A percentile compares a stretch with the other conserved stretches of the same genome.
phyloP scores from a whole-genome alignment of 2,888 invertebrate genomes.

The Leptinotarsa peninsularis region DNA sequence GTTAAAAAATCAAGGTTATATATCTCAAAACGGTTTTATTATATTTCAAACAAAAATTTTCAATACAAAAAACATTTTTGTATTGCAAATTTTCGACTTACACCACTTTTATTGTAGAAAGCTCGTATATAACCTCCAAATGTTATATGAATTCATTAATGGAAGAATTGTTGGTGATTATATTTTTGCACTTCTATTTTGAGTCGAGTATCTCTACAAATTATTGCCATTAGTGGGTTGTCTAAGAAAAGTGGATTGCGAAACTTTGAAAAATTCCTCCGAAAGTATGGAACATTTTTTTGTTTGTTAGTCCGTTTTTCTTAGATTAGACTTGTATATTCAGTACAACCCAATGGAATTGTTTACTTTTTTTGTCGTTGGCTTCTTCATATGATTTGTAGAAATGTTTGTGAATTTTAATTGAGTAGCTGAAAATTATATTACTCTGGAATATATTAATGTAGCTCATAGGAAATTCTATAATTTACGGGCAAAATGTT shows the following conservation, averaged over 20 bases:
- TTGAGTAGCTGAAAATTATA: conserved; percentile 11
- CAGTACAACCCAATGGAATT: neutral
- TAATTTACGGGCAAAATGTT: conserved; percentile 50
- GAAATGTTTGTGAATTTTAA: conserved; percentile 6
- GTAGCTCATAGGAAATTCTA: conserved; percentile 36
- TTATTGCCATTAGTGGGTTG: no score
- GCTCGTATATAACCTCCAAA: no score
- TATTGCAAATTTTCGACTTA: no score
- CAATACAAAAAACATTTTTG: no score
- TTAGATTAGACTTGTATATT: neutral
- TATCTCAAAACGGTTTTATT: no score
- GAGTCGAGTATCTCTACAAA: neutral
- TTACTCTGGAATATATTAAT: conserved; percentile 19
- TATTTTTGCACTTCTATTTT: neutral
- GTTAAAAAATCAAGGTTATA: no score
- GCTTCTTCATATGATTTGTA: neutral
- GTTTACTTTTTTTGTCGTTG: neutral
- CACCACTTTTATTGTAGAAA: no score
- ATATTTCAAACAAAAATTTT: no score
- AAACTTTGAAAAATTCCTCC: no score
- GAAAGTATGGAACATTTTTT: no score
- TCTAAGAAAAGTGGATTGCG: no score
- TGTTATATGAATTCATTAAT: neutral
- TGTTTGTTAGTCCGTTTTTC: no score
- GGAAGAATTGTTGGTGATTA: neutral